Evolutionary conservation across 2,797 vertebrate genomes (phyloP), one percentile per base, ranked within the genome.

Genomic region (Lutjanus campechanus): DNA sequence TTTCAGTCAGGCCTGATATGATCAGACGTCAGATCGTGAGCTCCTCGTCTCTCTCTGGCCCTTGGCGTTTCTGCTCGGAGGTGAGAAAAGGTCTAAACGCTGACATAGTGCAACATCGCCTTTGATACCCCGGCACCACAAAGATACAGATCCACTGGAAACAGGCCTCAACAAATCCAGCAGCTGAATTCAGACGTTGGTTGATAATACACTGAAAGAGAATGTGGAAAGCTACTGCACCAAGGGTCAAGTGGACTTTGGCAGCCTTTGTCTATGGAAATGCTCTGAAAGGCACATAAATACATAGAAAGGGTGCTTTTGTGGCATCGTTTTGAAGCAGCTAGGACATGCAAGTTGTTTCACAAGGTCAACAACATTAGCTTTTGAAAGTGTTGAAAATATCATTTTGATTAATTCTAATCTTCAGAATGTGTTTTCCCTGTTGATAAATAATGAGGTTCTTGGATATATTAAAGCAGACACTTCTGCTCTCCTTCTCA

Each of bases 1-100:
- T 90, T 93, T 93, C 92, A 93, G 92, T 94, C 94, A 93, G 73
- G 66, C 74, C 85, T 74, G 86, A 93, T 94, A 92, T 79, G 86
- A 93, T 95, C 92, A 92, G 88, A 92, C 69, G 86, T 92, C 91
- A 92, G 87, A 90, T 83, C 25, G 71, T 16, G 83, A 89, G 86
- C 88, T 80, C 74, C 77, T 86, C 60, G 50, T 79, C 81, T 86
- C 80, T 87, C 82, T 72, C 65, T 86, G 80, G 85, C 87, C 81
- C 74, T 78, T 73, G 86, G 91, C 84, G 72, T 83, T 91, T 86
- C 58, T 77, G 81, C 89, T 91, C 20, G 3, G 75, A 93, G 90
- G 91, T 94, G 92, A 90, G 89, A 89, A 89, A 82, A 86, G 92
- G 90, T 92, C 91, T 90, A 93, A 94, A 90, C 11, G 82, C 80